Conservation (phyloP, 2,113 vertebrate genomes). For the Calyptomena viridis region DNA sequence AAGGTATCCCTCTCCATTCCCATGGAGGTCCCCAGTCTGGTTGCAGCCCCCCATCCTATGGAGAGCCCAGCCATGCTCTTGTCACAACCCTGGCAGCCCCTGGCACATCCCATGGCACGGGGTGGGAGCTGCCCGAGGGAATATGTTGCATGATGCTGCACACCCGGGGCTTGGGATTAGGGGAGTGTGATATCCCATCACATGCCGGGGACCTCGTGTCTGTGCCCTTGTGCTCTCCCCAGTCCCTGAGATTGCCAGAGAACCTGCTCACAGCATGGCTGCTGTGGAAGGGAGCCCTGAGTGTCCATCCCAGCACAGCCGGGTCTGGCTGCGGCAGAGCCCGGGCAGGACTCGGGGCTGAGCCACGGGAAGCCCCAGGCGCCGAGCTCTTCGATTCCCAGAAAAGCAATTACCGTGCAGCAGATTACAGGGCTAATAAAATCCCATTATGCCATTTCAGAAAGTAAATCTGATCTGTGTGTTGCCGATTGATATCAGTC, state of each 20-base stretch:
- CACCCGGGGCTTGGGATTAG: neutral
- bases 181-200: rapidly evolving
- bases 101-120: rapidly evolving
- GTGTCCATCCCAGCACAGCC: neutral
- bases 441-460: constrained; percentile 56
- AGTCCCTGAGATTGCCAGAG: neutral
- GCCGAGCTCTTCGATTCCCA: constrained; percentile 23
- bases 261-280: rapidly evolving
- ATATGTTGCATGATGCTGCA: rapidly evolving
- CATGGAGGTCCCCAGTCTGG: too few relatives aligned
- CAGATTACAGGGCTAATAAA: constrained; percentile 50
- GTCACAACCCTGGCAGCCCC: neutral
- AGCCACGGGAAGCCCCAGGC: neutral
- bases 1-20: neutral
- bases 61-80: neutral
- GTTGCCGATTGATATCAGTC: constrained; percentile 23
- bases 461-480: constrained; percentile 52
- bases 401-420: constrained; percentile 62
- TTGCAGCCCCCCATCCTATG: rapidly evolving
- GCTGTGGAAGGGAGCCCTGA: neutral
- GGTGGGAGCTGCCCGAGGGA: neutral
- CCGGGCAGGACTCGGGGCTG: neutral
- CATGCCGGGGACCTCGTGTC: neutral
- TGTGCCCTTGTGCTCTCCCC: neutral
- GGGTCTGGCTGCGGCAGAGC: neutral